Evolutionary conservation across 1,140 invertebrate genomes (phyloP).

Genomic region (Microplitis demolitor): DNA sequence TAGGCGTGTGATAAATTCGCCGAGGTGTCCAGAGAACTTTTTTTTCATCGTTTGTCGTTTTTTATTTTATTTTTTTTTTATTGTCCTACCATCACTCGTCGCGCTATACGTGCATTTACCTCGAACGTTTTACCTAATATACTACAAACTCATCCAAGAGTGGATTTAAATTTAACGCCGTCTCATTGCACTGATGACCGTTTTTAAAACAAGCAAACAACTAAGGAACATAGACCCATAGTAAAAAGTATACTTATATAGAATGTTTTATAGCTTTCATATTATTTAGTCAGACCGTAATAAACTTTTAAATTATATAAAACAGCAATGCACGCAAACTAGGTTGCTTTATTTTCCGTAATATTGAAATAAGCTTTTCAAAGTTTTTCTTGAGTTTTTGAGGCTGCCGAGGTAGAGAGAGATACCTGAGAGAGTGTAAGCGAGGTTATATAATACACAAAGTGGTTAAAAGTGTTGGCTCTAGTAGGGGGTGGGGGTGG

Average conservation of each 20-base stretch:
- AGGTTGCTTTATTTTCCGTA: slow-evolving; percentile 40
- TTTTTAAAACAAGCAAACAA: neutral
- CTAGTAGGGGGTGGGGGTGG: neutral
- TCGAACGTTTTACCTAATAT: slow-evolving; percentile 23
- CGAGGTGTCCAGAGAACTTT: neutral
- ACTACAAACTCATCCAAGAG: slow-evolving; percentile 10
- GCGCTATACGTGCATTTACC: slow-evolving; percentile 7
- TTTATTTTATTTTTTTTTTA: neutral
- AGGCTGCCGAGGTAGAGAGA: slow-evolving; percentile 23
- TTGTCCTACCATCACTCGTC: neutral
- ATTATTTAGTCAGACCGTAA: slow-evolving; percentile 5
- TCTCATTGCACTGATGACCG: slow-evolving; percentile 37
- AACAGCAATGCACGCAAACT: slow-evolving; percentile 16
- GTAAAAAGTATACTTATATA: neutral
- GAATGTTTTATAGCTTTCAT: neutral
- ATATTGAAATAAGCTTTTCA: slow-evolving; percentile 45
- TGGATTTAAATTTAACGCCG: slow-evolving; percentile 31
- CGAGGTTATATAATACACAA: neutral
- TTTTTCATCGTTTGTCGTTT: neutral
- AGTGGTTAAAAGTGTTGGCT: neutral
- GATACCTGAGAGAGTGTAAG: neutral
- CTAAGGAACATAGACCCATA: slow-evolving; percentile 13
- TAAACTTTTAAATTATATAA: slow-evolving; percentile 29
- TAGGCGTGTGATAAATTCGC: slow-evolving; percentile 19
- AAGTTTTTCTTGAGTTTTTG: slow-evolving; percentile 33